Percentiles rank a stretch among this genome's conserved stretches.
Conservation (phyloP, 2,797 vertebrate genomes). For the Kryptolebias ocellatus region DNA sequence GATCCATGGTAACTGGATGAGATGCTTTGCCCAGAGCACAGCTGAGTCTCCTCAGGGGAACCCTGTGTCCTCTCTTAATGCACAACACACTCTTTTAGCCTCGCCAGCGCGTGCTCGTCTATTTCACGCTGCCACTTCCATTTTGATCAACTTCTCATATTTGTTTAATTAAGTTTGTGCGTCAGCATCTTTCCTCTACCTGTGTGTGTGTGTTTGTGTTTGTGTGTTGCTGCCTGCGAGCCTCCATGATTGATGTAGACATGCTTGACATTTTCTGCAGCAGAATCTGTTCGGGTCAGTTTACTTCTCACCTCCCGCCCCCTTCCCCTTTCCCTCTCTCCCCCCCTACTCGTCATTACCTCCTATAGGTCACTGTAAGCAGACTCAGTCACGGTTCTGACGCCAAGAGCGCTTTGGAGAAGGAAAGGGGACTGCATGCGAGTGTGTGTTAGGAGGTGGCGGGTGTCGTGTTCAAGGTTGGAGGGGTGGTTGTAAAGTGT, state of each 20-base stretch:
- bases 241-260: slow-evolving; percentile 65
- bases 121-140: slow-evolving; percentile 31
- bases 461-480: slow-evolving; percentile 57
- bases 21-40: slow-evolving; percentile 81
- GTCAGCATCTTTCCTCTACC: slow-evolving; percentile 22
- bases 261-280: slow-evolving; percentile 77
- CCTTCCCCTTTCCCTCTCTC: slow-evolving; percentile 52
- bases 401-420: slow-evolving; percentile 43
- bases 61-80: slow-evolving; percentile 67
- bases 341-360: slow-evolving; percentile 54
- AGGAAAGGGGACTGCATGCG: slow-evolving; percentile 7
- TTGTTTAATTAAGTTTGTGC: slow-evolving; percentile 40
- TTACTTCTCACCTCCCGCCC: slow-evolving; percentile 66
- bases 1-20: slow-evolving; percentile 84
- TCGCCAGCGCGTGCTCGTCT: slow-evolving; percentile 21
- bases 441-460: slow-evolving; percentile 24
- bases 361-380: slow-evolving; percentile 75
- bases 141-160: slow-evolving; percentile 49
- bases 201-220: slow-evolving; percentile 19
- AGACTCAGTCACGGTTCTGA: slow-evolving; percentile 49
- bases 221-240: slow-evolving; percentile 29
- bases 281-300: slow-evolving; percentile 72
- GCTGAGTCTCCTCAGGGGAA: slow-evolving; percentile 84
- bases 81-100: slow-evolving; percentile 56
- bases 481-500: slow-evolving; percentile 54